A percentile compares a stretch with the other conserved stretches of the same genome.
Conservation (phyloP, 1,140 invertebrate genomes). For the Tetramorium simillimum region DNA sequence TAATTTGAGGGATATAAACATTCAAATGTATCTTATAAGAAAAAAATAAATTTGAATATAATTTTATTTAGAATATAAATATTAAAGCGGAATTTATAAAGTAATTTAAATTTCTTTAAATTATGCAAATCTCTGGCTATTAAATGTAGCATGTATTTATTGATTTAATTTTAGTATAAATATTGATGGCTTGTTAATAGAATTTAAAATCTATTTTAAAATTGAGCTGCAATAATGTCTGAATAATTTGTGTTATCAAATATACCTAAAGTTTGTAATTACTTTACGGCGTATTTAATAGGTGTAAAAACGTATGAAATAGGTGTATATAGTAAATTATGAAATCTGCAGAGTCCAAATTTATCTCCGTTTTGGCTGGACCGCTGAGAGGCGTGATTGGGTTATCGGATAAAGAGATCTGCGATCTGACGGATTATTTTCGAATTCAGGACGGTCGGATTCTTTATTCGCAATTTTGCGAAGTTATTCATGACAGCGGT, state of each 20-base stretch:
- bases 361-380: conserved; percentile 88
- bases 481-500: conserved; percentile 88
- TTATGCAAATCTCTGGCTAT: not conserved
- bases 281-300: not conserved
- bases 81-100: too few species aligned
- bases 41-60: not conserved
- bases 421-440: conserved; percentile 90
- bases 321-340: conserved; percentile 4
- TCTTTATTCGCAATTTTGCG: conserved; percentile 90
- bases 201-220: not conserved
- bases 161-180: not conserved
- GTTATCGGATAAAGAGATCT: conserved; percentile 89
- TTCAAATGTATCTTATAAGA: not conserved
- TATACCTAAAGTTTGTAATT: not conserved
- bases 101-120: not conserved
- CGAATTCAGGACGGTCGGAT: conserved; percentile 90
- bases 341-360: conserved; percentile 88
- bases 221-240: not conserved
- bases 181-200: not conserved
- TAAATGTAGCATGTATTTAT: not conserved
- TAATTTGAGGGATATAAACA: not conserved
- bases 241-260: not conserved
- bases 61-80: not conserved
- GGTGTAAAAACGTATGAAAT: too few species aligned
- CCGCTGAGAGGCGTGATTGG: conserved; percentile 87